Base-by-base conservation (phyloP, 1,140 invertebrate species). In the Sinella curviseta region DNA sequence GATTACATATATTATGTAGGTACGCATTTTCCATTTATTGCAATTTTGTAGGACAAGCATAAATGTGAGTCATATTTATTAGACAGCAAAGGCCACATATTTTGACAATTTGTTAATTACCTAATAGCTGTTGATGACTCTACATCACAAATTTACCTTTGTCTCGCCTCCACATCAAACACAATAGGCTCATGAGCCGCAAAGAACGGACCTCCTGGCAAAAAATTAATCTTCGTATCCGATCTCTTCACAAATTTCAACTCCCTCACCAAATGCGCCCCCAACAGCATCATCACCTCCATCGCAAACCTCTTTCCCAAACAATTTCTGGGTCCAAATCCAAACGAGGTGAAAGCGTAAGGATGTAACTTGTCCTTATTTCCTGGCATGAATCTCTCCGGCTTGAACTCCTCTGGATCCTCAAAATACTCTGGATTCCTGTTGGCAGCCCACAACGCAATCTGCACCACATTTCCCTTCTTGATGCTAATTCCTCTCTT, bases 361-460 rank as follows among this genome's bases (percentile, higher is more conserved):
- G 86, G 85, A 48, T 85, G 79, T 76, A 89, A 88, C 12, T 87
- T 85, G 2, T 86, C 83, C 39, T 86, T 86, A 77, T 89, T 88
- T 34, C 88, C 86, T 1, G 87, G 86, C 30, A 85, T 82, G 79
- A 90, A 91, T 8, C 90, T 79, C 65, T 90, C 88, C 0, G 92
- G 92, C 81, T 89, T 86, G 74, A 90, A 91, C 77, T 85, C 84
- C 17, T 88, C 85, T 1, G 90, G 90, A 17, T 90, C 84, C 0
- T 88, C 87, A 81, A 87, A 90, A 77, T 88, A 87, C n/a, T 87
- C 80, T 1, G 86, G 85, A 82, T 90, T 88, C 17, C 85, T 82
- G 65, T 91, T 90, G 39, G 92, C 84, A 0, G 86, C 86, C 8
- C 81, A 88, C 4, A 87, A 85, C 2, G 90, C 86, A 60, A 90